Conservation (phyloP, 2,888 invertebrate species). For the Cancer borealis region DNA sequence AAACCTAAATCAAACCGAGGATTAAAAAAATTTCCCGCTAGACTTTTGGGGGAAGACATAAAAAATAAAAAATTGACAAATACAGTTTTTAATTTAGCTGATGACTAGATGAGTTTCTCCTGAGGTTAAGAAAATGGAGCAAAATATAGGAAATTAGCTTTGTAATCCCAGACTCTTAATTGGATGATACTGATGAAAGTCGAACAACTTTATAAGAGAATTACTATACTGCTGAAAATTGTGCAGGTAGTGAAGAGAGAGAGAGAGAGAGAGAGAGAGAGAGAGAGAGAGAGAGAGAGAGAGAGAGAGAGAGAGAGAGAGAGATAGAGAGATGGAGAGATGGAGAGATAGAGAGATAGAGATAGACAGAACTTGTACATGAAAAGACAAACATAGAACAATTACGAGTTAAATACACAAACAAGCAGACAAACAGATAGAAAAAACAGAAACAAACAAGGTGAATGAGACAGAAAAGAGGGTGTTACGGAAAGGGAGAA, state of each 20-base stretch:
- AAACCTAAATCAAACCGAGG: background rate
- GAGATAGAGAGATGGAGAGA: background rate
- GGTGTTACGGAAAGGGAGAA: no score
- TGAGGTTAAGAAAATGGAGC: background rate
- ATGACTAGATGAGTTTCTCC: background rate
- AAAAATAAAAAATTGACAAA: background rate
- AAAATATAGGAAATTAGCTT: slow-evolving; percentile 21
- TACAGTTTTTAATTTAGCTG: background rate
- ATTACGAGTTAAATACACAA: background rate
- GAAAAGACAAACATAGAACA: background rate
- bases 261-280: slow-evolving; percentile 32
- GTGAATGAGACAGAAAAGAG: background rate
- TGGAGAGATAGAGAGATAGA: background rate
- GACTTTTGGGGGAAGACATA: background rate
- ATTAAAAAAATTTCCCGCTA: background rate
- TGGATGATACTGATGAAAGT: background rate
- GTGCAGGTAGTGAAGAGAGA: background rate
- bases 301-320: background rate
- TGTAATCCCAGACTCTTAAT: background rate
- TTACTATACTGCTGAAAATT: background rate
- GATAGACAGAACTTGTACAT: background rate
- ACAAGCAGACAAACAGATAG: background rate
- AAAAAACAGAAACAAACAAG: background rate
- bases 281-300: slow-evolving; percentile 32
- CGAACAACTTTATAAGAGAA: background rate